These are phyloP conservation scores for Petaurus breviceps DNA, from an alignment of 2,113 vertebrate species.

Conservation along the genomic window DNA sequence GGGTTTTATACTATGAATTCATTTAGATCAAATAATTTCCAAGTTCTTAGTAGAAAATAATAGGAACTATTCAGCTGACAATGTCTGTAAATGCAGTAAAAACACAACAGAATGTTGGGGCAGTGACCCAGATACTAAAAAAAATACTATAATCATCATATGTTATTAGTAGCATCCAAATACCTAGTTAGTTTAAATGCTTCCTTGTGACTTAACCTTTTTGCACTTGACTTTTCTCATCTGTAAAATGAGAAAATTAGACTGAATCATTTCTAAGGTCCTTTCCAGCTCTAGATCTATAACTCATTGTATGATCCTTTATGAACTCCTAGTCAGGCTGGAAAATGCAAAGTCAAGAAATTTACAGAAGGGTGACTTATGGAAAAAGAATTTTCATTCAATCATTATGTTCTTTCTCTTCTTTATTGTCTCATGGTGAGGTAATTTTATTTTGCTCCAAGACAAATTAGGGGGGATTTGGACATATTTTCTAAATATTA, in stretches of 20 bases:
- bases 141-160: background rate
- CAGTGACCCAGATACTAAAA: background rate
- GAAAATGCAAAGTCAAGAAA: background rate
- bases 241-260: background rate
- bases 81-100: background rate
- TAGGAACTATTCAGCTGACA: constrained; percentile 25
- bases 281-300: background rate
- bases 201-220: too few species aligned
- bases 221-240: too few species aligned
- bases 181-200: too few species aligned
- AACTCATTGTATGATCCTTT: background rate
- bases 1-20: background rate
- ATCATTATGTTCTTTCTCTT: background rate
- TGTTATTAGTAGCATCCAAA: background rate
- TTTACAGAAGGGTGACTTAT: background rate
- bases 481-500: constrained; percentile 6
- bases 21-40: background rate
- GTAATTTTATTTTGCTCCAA: constrained; percentile 1
- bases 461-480: constrained; percentile 6
- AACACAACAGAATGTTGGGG: background rate
- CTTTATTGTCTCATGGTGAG: background rate
- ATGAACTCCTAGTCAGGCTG: constrained; percentile 18
- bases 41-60: background rate
- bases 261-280: constrained; percentile 10
- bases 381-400: background rate